Evolutionary conservation across 2,113 vertebrate species (phyloP).

Genomic region (Chloropsis cyanopogon): DNA sequence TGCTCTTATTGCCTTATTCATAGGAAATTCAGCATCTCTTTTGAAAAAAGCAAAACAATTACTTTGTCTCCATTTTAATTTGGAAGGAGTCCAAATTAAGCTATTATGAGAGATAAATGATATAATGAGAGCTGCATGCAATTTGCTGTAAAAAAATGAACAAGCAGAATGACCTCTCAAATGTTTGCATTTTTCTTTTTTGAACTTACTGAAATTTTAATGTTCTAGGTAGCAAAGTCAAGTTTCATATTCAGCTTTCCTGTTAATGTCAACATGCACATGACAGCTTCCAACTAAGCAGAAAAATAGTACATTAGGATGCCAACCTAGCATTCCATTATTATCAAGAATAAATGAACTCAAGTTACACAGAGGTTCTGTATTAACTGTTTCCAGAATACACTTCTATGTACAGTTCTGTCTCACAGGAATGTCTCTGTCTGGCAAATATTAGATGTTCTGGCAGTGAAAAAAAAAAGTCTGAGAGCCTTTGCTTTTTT

Average conservation of each 20-base stretch:
- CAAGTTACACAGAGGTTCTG: neutral
- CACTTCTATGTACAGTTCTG: neutral
- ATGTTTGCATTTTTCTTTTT: conserved; percentile 51
- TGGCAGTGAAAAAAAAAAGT: neutral
- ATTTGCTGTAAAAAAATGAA: conserved; percentile 43
- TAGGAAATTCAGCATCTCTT: conserved; percentile 42
- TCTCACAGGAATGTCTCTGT: neutral
- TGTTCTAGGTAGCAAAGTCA: conserved; percentile 58
- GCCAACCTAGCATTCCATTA: conserved; percentile 3
- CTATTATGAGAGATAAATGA: conserved; percentile 49
- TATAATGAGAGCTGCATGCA: neutral
- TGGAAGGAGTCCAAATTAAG: conserved; percentile 64
- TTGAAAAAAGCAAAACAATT: conserved; percentile 49
- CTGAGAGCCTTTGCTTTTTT: neutral
- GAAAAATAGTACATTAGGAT: conserved; percentile 64
- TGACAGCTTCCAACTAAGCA: conserved; percentile 66
- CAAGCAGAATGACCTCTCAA: conserved; percentile 41
- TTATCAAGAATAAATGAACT: conserved; percentile 62
- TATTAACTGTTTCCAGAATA: conserved; percentile 35
- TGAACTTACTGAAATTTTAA: conserved; percentile 56
- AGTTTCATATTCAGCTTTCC: conserved; percentile 58
- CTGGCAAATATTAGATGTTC: neutral
- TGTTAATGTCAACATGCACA: conserved; percentile 51
- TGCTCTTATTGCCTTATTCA: conserved; percentile 30
- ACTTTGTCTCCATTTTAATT: conserved; percentile 59